A percentile compares a stretch with the other conserved stretches of the same genome.
These are phyloP conservation scores for Sylvilagus bachmani DNA, from an alignment of 2,113 vertebrate genomes.

Conservation along the genomic window DNA sequence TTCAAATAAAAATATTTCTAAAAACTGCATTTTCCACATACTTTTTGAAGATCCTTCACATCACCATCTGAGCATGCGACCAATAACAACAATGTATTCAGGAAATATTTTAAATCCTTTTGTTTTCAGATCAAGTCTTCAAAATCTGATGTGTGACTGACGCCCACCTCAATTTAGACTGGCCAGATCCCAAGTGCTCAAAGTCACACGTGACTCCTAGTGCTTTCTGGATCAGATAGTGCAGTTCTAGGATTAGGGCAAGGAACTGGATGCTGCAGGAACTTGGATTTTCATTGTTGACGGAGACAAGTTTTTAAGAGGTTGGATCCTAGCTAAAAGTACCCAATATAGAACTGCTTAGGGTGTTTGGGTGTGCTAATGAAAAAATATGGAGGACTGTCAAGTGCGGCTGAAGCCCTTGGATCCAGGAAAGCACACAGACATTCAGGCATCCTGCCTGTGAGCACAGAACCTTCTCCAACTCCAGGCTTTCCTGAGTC, in stretches of 20 bases:
- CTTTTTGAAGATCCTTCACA: neutral
- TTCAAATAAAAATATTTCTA: no score
- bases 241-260: neutral
- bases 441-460: neutral
- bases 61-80: neutral
- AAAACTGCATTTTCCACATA: no score
- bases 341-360: neutral
- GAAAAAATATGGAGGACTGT: neutral
- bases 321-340: neutral
- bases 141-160: conserved; percentile 4
- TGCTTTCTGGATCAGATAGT: fast-evolving
- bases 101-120: neutral
- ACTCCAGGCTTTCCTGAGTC: neutral
- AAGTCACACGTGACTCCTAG: neutral
- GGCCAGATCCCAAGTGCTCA: neutral
- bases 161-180: neutral
- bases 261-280: neutral
- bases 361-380: fast-evolving
- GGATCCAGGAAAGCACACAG: neutral
- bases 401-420: neutral
- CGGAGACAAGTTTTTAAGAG: neutral
- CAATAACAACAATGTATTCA: neutral
- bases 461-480: neutral
- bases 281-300: neutral
- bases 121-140: neutral